phyloP scores from a whole-genome alignment of 1,140 invertebrate species.

The Araneus ventricosus region DNA sequence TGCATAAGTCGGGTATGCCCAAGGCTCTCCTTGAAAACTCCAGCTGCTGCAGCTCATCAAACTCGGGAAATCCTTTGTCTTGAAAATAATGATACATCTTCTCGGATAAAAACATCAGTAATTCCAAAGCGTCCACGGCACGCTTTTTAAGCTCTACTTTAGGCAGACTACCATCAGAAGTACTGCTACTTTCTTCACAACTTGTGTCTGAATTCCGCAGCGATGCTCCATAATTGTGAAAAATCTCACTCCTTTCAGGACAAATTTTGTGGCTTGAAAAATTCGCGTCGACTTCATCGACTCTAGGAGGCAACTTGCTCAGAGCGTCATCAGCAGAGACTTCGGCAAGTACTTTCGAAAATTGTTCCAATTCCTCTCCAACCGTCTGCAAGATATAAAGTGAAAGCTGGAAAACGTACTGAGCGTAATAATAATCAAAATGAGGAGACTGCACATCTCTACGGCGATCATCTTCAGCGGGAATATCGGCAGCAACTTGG shows the following conservation, averaged over 20 bases:
- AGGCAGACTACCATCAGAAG: neutral
- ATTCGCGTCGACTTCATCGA: too few species aligned
- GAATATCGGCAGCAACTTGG: neutral
- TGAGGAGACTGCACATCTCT: neutral
- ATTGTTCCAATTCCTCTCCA: neutral
- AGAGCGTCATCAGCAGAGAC: neutral
- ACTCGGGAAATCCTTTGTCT: neutral
- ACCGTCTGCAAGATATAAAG: neutral
- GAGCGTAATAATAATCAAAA: neutral
- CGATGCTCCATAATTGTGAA: neutral
- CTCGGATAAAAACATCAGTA: neutral
- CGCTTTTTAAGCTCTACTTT: neutral
- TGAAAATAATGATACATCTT: neutral
- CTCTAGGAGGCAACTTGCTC: neutral
- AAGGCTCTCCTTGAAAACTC: neutral
- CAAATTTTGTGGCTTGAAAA: neutral
- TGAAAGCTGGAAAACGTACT: constrained; percentile 22
- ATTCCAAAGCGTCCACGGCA: neutral
- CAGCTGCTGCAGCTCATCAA: neutral
- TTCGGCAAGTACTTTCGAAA: neutral
- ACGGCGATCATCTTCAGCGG: neutral
- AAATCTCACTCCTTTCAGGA: neutral
- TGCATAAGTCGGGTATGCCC: neutral
- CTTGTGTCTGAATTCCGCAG: neutral
- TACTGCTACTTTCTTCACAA: neutral